Evolutionary conservation across 2,888 invertebrate species (phyloP), one percentile per base, ranked within the genome.

Genomic region (Allophyes oxyacanthae): DNA sequence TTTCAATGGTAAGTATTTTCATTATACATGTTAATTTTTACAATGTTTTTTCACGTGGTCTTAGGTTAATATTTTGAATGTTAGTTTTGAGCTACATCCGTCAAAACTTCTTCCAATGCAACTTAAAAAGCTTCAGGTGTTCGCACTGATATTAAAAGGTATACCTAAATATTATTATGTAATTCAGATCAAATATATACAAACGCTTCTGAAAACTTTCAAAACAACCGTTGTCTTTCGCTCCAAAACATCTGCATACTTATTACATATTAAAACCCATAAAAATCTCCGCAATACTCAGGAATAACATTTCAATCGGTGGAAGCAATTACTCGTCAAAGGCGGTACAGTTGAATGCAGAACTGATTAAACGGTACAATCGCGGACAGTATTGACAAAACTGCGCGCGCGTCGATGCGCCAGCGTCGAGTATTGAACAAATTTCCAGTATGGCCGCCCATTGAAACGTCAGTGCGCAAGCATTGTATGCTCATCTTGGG

Each of bases 311-410:
- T 91, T 91, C 91, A 91, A 91, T 91, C 87, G 86, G 65, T 81
- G 83, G 89, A 92, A 92, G 86, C 92, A 93, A 94, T 94, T 93
- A 92, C 91, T 92, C 92, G 90, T 91, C 89, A 91, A 84, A 82
- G 91, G 91, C 91, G 92, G 91, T 93, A 91, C 92, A 89, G 84
- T 78, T 92, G 92, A 92, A 94, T 94, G 86, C 88, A 79, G 68
- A 79, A 78, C 86, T 89, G 92, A 92, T 92, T 92, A 91, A 91
- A 91, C 88, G 88, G 90, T 90, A 89, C 85, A 80, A 75, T 74
- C 76, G 78, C 78, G 77, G 92, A 91, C 92, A 90, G 88, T 86
- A 86, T 88, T 92, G 93, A 94, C 92, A 93, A 94, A 94, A 91
- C 84, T 90, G 75, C 55, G 77, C 58, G 73, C 64, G 70, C 70